Evolutionary conservation across 2,888 invertebrate species (phyloP), one percentile per base, ranked within the genome.

Genomic region (Hanleya hanleyi): DNA sequence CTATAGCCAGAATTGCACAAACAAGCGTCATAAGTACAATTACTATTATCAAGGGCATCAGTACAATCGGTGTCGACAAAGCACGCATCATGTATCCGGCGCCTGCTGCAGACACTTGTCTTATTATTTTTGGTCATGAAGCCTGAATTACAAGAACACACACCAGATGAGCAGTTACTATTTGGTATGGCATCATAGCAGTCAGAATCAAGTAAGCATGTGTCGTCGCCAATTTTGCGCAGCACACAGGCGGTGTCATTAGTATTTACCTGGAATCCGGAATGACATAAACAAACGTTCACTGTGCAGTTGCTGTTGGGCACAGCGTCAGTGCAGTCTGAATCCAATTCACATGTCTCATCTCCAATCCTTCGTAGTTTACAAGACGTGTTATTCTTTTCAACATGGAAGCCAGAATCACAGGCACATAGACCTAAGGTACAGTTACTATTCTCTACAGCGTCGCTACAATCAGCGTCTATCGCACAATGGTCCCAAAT

Each of bases 391-490:
- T 36, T 47, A 50, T 67, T 33, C 12, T 36, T 5, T 22, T 26
- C 37, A 3, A 35, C 32, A n/a, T 64, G 32, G 35, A 49, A 73
- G 6, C 73, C 73, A 15, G 51, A 9, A 33, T 65, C n/a, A 33
- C 73, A 73, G 37, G 15, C 36, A 36, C 68, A 69, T 35, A 29
- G 67, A 38, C 68, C 32, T 15, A 64, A 22, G 32, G 33, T 71
- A 51, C 85, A 83, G 37, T 69, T 66, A 73, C 84, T 83, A 69
- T 77, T 74, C 50, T 62, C 69, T 7, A 84, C 74, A 5, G 80
- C 79, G 3, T 73, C 73, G n/a, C 69, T 51, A 50, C 85, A 85
- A 69, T 85, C 85, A 1, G 18, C 38, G 33, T 75, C 71, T 26
- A 66, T 18, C 5, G 18, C 9, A 70, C 83, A 83, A 12, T 38